These are phyloP conservation scores for Oophaga pumilio DNA, from an alignment of 2,113 vertebrate species.

Conservation along the genomic window DNA sequence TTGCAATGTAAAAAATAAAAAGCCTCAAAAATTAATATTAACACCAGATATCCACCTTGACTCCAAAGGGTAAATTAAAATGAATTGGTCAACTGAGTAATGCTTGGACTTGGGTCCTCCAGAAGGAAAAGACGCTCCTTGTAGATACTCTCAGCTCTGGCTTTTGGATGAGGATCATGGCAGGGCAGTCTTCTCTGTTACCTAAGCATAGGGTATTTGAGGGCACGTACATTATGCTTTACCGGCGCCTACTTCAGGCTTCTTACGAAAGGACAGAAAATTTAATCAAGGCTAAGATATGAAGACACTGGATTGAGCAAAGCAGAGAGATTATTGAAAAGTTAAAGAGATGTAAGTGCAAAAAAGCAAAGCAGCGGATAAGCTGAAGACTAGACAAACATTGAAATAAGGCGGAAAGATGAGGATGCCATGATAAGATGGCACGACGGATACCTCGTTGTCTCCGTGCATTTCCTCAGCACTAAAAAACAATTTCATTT, in stretches of 20 bases:
- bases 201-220: too few relatives aligned
- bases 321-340: neutral
- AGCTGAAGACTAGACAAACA: neutral
- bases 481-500: neutral
- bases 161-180: too few relatives aligned
- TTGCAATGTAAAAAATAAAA: neutral
- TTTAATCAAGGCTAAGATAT: neutral
- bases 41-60: neutral
- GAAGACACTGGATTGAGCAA: neutral
- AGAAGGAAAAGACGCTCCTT: neutral
- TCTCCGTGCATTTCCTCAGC: neutral
- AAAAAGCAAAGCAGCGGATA: neutral
- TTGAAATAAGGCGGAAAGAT: neutral
- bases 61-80: neutral
- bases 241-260: neutral
- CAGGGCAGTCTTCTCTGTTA: too few relatives aligned
- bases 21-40: neutral
- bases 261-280: neutral
- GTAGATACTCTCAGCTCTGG: neutral
- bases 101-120: neutral
- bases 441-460: neutral
- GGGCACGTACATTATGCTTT: too few relatives aligned
- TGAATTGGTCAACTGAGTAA: neutral
- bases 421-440: neutral
- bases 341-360: neutral